Evolutionary conservation across 64 coral and sea anemone species (phyloP), one percentile per base, ranked within the genome.

Genomic region (Hydrozoanthus tunicans): DNA sequence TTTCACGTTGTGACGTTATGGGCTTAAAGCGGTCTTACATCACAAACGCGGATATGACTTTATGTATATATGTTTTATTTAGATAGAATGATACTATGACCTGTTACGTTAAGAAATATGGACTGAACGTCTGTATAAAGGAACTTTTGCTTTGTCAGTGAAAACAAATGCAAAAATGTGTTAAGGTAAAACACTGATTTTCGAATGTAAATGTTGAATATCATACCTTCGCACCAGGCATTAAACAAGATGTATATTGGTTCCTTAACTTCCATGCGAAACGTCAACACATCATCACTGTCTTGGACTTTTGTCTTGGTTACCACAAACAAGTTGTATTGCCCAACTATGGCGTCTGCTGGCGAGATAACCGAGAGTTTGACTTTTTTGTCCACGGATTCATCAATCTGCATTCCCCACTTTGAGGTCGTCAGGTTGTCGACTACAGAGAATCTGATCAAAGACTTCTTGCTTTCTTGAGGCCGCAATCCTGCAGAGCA

Each of bases 381-480:
- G 7, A 90, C 61, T 1, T 78, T 79, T 2, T 90, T 79, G 26
- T 52, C 89, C 10, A 25, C 53, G 53, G 75, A 79, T 4, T 90
- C 51, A n/a, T 9, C 25, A 12, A 80, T 90, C 62, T 79, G n/a
- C 59, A 54, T 64, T 90, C 89, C 53, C 89, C 89, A 90, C 24
- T 26, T 77, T 53, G 89, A 79, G n/a, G 59, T 79, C 8, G 14
- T 79, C 7, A 80, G 32, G 8, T 90, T 23, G 4, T 90, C 73
- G 6, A 0, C 64, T 79, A 79, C 75, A 9, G 7, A 0, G 63
- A 90, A 74, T 79, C 89, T 58, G 32, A 90, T 90, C 15, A 90
- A 11, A 67, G 75, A 79, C 66, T 90, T 90, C 75, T 80, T 90
- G 59, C 75, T 90, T 81, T 96, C 57, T 73, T 94, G 89, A 0